phyloP scores from a whole-genome alignment of 2,888 invertebrate genomes.

The Proisotoma minuta region DNA sequence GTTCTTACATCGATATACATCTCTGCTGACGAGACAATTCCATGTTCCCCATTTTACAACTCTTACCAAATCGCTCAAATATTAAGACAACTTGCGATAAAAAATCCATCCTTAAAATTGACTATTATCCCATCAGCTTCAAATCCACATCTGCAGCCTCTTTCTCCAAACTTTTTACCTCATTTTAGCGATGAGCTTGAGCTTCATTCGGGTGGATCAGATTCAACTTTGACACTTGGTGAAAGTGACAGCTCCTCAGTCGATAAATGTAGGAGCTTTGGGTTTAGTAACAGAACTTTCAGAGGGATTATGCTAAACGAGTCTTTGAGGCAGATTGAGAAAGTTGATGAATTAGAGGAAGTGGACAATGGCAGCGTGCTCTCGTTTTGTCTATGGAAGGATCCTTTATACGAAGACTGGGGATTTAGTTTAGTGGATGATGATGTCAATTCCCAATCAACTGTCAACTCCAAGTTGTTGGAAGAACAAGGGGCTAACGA shows the following conservation, averaged over 20 bases:
- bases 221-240: constrained; percentile 39
- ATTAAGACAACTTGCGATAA: constrained; percentile 36
- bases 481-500: too few relatives aligned
- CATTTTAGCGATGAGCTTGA: constrained; percentile 6
- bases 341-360: constrained; percentile 12
- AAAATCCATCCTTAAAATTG: constrained; percentile 33
- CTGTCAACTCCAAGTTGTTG: neutral
- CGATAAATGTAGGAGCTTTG: too few relatives aligned
- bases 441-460: too few relatives aligned
- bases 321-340: constrained; percentile 12
- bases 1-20: constrained; percentile 40
- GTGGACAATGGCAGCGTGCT: constrained; percentile 21
- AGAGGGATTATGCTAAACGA: too few relatives aligned
- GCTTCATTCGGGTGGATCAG: constrained; percentile 20
- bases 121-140: constrained; percentile 37
- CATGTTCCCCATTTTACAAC: constrained; percentile 42
- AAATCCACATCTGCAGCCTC: constrained; percentile 17
- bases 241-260: constrained; percentile 1
- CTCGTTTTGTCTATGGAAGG: constrained; percentile 43
- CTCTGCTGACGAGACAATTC: constrained; percentile 35
- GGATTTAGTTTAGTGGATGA: constrained; percentile 44
- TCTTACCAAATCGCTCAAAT: constrained; percentile 45
- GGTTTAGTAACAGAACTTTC: too few relatives aligned
- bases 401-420: constrained; percentile 46
- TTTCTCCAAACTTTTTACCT: constrained; percentile 17